Base-by-base conservation (phyloP, 2,888 invertebrate species). In the Polyommatus iphigenia region DNA sequence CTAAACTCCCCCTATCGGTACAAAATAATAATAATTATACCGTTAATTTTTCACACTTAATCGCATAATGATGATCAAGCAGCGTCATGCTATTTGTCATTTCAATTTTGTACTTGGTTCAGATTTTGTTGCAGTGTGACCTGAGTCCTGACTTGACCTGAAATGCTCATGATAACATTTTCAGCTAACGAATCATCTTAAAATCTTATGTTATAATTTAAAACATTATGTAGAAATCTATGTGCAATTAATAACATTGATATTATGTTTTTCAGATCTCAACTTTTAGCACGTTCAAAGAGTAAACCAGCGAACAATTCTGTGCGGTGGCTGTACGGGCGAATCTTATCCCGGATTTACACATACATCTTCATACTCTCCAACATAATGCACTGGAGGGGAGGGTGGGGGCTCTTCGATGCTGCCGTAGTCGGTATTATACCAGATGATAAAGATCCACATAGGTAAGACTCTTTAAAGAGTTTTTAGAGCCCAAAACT, bases 361-460 rank as follows among this genome's bases (percentile, higher is more conserved):
- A 97, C 97, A 0, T 95, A 95, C 81, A 88, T 96, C 78, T 98
- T 97, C 88, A 96, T 96, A 0, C 92, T 97, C 80, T 95, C 97
- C 80, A 97, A 97, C 89, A 97, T 98, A 24, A 98, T 97, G 91
- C 97, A 97, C 84, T 98, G 98, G 98, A 94, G 97, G 0, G 98
- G 98, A 0, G 96, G 97, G n/a, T 98, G 97, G 97, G 94, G 95
- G 1, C 88, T 96, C 5, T 91, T 98, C 82, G 97, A 98, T 83
- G 87, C 94, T 78, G 92, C 95, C 80, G 90, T 96, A 71, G 95
- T 95, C 77, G 95, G 95, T 3, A 92, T 90, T 4, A 71, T 89
- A 4, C 90, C 89, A 0, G 82, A 88, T 13, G 79, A 79, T 0
- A 32, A 83, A 0, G 86, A 92, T 78, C 88, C 89, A 50, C 89